Percentiles rank a stretch among this genome's conserved stretches.
These are phyloP conservation scores for Syngnathus acus DNA, from an alignment of 2,797 vertebrate genomes.

Conservation along the genomic window DNA sequence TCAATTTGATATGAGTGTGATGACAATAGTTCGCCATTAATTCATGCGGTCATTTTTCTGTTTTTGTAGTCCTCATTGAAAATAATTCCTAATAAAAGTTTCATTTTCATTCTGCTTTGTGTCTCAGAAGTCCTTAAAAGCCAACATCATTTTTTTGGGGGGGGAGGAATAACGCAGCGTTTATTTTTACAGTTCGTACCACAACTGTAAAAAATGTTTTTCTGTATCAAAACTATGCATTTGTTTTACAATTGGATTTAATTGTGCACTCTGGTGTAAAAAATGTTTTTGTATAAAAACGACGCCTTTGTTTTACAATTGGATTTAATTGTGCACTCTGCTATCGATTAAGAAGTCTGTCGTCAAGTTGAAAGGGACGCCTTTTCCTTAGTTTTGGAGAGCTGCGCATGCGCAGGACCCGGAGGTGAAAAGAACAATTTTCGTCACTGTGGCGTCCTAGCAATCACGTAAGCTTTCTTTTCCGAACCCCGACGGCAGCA, in stretches of 20 bases:
- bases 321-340: constrained; percentile 25
- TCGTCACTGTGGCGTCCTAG: constrained; percentile 56
- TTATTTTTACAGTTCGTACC: no score
- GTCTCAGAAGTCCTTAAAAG: background rate
- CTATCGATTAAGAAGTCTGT: constrained; percentile 49
- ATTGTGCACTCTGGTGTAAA: no score
- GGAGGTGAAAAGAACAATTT: background rate
- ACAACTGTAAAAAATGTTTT: no score
- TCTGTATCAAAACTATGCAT: no score
- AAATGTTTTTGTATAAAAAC: no score
- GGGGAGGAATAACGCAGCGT: no score
- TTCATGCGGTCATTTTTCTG: constrained; percentile 82
- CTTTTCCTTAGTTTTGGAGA: constrained; percentile 45
- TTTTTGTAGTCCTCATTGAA: constrained; percentile 95
- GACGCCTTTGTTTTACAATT: no score
- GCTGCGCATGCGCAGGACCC: constrained; percentile 52
- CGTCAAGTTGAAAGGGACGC: constrained; percentile 57
- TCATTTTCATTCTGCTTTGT: constrained; percentile 26
- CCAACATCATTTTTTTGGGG: no score
- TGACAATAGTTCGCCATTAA: constrained; percentile 80
- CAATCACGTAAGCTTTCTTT: constrained; percentile 12
- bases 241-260: no score
- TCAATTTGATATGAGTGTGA: constrained; percentile 74
- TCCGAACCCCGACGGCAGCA: constrained; percentile 22
- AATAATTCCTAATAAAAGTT: constrained; percentile 80